These are phyloP conservation scores for Diarsia brunnea DNA, from an alignment of 2,888 invertebrate species.

Conservation along the genomic window DNA sequence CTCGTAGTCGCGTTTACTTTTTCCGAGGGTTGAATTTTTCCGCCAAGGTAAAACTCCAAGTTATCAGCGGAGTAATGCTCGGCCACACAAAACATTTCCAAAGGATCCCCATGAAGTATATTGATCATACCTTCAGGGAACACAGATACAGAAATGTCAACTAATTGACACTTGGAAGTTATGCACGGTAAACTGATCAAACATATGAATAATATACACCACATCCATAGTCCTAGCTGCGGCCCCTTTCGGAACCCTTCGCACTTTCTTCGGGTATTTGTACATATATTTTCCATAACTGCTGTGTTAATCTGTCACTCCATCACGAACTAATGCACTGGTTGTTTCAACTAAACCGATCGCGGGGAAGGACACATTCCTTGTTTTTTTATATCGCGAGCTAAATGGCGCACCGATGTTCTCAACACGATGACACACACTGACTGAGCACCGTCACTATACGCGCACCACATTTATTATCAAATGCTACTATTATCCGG, in stretches of 20 bases:
- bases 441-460: conserved; percentile 76
- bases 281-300: conserved; percentile 81
- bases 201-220: conserved; percentile 82
- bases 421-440: conserved; percentile 87
- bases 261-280: conserved; percentile 78
- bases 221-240: conserved; percentile 81
- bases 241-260: conserved; percentile 78
- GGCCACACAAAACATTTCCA: conserved; percentile 92
- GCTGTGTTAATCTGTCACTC: conserved; percentile 77
- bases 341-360: conserved; percentile 72
- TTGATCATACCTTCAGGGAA: conserved; percentile 90
- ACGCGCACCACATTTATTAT: conserved; percentile 77
- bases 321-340: conserved; percentile 81
- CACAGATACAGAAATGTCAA: conserved; percentile 79
- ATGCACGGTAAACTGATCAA: conserved; percentile 82
- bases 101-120: conserved; percentile 90
- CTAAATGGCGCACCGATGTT: conserved; percentile 87
- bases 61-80: conserved; percentile 83
- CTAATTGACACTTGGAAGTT: conserved; percentile 79
- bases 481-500: conserved; percentile 69
- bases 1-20: conserved; percentile 92
- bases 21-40: conserved; percentile 76
- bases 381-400: conserved; percentile 79
- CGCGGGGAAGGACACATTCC: conserved; percentile 81
- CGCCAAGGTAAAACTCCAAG: conserved; percentile 83